Percentiles rank a stretch among this genome's conserved stretches.
Evolutionary conservation across 2,797 vertebrate species (phyloP).

Genomic region (Anniella stebbinsi): DNA sequence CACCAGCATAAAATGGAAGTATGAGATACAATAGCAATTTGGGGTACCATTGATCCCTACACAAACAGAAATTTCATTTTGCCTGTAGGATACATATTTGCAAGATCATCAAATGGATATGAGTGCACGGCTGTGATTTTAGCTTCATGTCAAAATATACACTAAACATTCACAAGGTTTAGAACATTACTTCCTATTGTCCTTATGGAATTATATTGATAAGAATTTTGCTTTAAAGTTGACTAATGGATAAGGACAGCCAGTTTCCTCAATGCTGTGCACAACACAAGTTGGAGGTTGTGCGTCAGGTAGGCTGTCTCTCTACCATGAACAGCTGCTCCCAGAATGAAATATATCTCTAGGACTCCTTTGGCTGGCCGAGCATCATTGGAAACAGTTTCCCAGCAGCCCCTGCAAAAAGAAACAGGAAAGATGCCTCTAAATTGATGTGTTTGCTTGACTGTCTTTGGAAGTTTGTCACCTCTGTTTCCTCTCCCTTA

Average conservation of each 20-base stretch:
- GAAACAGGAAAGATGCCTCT: not conserved
- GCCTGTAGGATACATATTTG: not conserved
- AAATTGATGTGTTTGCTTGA: too few species aligned
- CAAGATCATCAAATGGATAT: not conserved
- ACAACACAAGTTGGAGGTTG: not conserved
- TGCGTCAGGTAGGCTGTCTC: not conserved
- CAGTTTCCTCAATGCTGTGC: not conserved
- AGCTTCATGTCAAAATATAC: not conserved
- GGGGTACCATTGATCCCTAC: not conserved
- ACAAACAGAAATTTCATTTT: constrained; percentile 8
- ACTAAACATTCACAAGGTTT: not conserved
- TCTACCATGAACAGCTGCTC: not conserved
- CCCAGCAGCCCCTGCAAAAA: not conserved
- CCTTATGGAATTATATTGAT: not conserved
- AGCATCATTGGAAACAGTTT: not conserved
- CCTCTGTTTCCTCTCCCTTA: not conserved
- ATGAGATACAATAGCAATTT: constrained; percentile 17
- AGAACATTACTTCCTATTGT: not conserved
- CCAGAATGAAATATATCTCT: not conserved
- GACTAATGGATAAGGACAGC: not conserved
- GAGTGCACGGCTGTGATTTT: not conserved
- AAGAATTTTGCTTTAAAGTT: not conserved
- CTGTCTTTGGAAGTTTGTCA: not conserved
- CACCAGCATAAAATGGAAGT: constrained; percentile 44
- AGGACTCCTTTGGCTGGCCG: not conserved